Conservation (phyloP, 2,888 invertebrate genomes). For the Epirrhoe tristata region DNA sequence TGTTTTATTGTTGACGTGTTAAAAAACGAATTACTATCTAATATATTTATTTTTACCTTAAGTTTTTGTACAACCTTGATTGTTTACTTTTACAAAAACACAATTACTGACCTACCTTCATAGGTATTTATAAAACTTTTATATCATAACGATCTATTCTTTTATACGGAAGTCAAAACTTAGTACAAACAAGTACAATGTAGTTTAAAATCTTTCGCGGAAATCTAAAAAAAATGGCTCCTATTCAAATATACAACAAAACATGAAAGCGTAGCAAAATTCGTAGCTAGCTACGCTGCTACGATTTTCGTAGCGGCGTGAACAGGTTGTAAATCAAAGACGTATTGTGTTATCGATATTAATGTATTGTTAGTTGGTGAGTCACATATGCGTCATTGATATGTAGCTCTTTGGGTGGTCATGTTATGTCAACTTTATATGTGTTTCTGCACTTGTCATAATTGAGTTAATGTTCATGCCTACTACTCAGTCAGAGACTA, state of each 20-base stretch:
- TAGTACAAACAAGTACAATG: background rate
- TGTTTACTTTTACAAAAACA: too few relatives aligned
- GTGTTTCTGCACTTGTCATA: background rate
- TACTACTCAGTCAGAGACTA: background rate
- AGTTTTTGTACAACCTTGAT: too few relatives aligned
- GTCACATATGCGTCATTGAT: slow-evolving; percentile 22
- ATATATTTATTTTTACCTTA: too few relatives aligned
- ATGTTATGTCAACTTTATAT: slow-evolving; percentile 8
- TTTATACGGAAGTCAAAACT: too few relatives aligned
- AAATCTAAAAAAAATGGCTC: background rate
- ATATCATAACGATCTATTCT: too few relatives aligned
- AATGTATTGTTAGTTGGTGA: background rate
- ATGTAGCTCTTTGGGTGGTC: slow-evolving; percentile 23
- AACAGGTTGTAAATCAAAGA: slow-evolving; percentile 41
- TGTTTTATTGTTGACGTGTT: too few relatives aligned
- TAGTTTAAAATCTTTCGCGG: background rate
- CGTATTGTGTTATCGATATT: slow-evolving; percentile 27
- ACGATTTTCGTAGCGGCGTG: slow-evolving; percentile 41
- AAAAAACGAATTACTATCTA: too few relatives aligned
- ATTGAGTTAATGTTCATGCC: background rate
- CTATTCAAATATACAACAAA: slow-evolving; percentile 13
- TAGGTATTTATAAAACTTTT: too few relatives aligned
- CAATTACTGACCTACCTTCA: too few relatives aligned
- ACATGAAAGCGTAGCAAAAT: slow-evolving; percentile 17
- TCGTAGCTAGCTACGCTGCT: slow-evolving; percentile 36